Percentiles rank a stretch among this genome's conserved stretches.
These are phyloP conservation scores for Holothuria scabra DNA, from an alignment of 53 echinoderm and acorn worm genomes.

Conservation along the genomic window DNA sequence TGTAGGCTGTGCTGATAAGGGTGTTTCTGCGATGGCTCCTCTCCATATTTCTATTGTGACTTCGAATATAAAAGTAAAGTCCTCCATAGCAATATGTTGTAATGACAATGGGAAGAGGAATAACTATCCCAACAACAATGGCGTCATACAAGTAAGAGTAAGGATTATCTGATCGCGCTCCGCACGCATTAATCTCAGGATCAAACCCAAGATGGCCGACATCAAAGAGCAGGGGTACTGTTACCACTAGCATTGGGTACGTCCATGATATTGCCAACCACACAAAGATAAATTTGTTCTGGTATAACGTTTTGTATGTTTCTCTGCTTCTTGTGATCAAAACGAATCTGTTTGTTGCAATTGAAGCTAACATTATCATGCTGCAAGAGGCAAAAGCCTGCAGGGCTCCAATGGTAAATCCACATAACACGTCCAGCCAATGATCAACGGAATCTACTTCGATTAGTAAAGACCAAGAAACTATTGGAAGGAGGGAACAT, in stretches of 20 bases:
- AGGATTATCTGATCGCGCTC: background rate
- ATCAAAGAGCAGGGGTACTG: background rate
- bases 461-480: constrained; percentile 1
- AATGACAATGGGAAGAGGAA: background rate
- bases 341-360: background rate
- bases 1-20: too few species aligned
- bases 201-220: constrained; percentile 20
- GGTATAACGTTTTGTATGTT: background rate
- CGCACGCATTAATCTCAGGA: background rate
- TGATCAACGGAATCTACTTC: too few species aligned
- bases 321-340: constrained; percentile 8
- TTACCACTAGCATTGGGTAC: background rate
- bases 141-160: background rate
- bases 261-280: constrained; percentile 21
- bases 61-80: background rate
- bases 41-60: constrained; percentile 9
- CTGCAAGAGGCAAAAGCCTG: too few species aligned
- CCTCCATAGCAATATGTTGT: constrained; percentile 8
- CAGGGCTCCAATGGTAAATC: too few species aligned
- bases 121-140: background rate
- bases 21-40: too few species aligned
- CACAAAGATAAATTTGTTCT: background rate
- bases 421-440: too few species aligned
- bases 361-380: too few species aligned
- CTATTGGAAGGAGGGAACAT: constrained; percentile 54